Evolutionary conservation across 1,140 invertebrate genomes (phyloP), one percentile per base, ranked within the genome.

Genomic region (Drosophila santomea): DNA sequence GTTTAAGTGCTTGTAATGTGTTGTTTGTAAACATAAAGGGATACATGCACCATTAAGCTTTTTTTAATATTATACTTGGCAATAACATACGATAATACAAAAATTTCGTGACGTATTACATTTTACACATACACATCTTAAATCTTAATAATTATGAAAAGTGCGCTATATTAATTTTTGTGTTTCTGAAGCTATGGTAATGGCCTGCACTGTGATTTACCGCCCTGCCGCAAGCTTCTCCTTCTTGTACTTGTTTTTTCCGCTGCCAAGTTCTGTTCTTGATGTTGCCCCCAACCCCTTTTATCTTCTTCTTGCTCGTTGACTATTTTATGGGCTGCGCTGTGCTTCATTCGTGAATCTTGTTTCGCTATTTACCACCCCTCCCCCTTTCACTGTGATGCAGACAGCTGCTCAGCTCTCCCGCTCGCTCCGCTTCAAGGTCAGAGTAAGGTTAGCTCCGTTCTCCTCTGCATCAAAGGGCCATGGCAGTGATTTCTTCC

Each of bases 391-490:
- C 11, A 10, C n/a, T 68, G 61, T 39, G 32, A 68, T 68, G 64
- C 61, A 67, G 55, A 57, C 52, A 71, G 75, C 75, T 74, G 71
- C 71, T 76, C 57, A 54, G 48, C 2, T 39, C 12, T 59, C 58
- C 78, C 62, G 56, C 67, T 81, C 54, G 75, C 83, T 86, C 67
- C 76, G 75, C 67, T 83, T 84, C 84, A 88, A 88, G 83, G 83
- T 88, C 83, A 88, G 80, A 80, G 57, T 88, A 88, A 88, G 83
- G 83, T 88, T 88, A 88, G 84, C 64, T 52, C 64, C 64, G 67
- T 43, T 44, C 66, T 39, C 63, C 60, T 77, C 68, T 57, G 72
- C 72, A 44, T 15, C 23, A 41, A 73, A 67, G 61, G 82, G 78
- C 82, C 82, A 88, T 86, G 83, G 71, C 83, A 86, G 83, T 86